Evolutionary conservation across 2,797 vertebrate species (phyloP), one percentile per base, ranked within the genome.

Genomic region (Hipposideros larvatus): DNA sequence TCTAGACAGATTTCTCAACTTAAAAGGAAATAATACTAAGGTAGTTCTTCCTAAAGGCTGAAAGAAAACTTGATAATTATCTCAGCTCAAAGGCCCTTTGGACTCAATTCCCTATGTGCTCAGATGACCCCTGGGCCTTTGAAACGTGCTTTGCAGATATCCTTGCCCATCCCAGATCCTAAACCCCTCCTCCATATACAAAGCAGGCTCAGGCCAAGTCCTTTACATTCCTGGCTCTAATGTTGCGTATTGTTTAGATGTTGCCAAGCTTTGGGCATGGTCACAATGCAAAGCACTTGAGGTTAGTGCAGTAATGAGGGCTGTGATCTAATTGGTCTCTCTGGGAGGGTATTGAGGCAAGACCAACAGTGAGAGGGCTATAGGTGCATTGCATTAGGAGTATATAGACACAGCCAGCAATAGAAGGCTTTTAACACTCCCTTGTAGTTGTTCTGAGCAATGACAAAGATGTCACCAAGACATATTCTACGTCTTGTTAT

Each of bases 381-480:
- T 11, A 53, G 55, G 22, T n/a, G 19, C 7, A 4, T 21, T 31
- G 46, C 31, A 34, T 13, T 48, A 77, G 13, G n/a, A 68, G 28
- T n/a, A 51, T 11, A 4, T 34, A n/a, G 24, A 48, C 1, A 16
- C 7, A 70, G 43, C n/a, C 71, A 80, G 71, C 66, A 43, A 85
- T 66, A 88, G 46, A 68, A 22, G 14, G 22, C n/a, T 59, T 77
- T 75, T 80, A 65, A 91, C n/a, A 34, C 28, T 61, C 41, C 19
- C 73, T 57, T 57, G 31, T 22, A 71, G 41, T 41, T 84, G 1
- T 34, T 78, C 31, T 73, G 68, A 94, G n/a, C 59, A 75, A 46
- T 26, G 59, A 16, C 48, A 51, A 16, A 85, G 21, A 43, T 53
- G n/a, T 82, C 37, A 46, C 13, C 22, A 77, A 90, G 37, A 89